phyloP scores from a whole-genome alignment of 1,140 invertebrate genomes.

The Drosophila obscura region DNA sequence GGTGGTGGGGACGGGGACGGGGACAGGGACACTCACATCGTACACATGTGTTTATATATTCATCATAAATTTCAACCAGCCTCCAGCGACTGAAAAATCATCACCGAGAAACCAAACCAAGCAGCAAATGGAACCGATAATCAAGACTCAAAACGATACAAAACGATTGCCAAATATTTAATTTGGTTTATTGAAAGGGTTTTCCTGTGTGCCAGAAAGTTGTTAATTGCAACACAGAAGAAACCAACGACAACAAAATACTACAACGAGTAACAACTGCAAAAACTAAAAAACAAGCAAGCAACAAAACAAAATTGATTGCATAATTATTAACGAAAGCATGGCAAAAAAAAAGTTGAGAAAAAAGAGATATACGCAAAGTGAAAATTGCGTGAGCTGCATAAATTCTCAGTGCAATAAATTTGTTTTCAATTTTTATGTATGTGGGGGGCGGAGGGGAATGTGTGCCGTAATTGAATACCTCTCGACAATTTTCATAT shows the following conservation, averaged over 20 bases:
- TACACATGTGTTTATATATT: constrained; percentile 46
- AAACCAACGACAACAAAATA: too few relatives aligned
- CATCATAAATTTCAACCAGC: constrained; percentile 57
- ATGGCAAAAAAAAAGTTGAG: not conserved
- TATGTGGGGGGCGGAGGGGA: constrained; percentile 2
- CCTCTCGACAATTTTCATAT: too few relatives aligned
- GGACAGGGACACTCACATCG: constrained; percentile 16
- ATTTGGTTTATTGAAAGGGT: constrained; percentile 47
- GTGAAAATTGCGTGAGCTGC: constrained; percentile 71
- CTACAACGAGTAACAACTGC: constrained; percentile 6
- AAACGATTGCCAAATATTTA: constrained; percentile 64
- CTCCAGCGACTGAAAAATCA: constrained; percentile 21
- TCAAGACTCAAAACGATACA: constrained; percentile 35
- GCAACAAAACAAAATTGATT: constrained; percentile 42
- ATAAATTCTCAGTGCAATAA: constrained; percentile 72
- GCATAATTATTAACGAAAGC: constrained; percentile 67
- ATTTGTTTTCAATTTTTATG: constrained; percentile 38
- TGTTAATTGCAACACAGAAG: constrained; percentile 38
- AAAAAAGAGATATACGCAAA: constrained; percentile 25
- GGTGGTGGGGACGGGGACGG: not conserved
- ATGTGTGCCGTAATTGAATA: not conserved
- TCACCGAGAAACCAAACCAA: constrained; percentile 23
- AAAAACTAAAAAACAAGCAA: constrained; percentile 22
- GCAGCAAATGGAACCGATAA: constrained; percentile 46
- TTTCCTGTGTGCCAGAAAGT: constrained; percentile 43